These are phyloP conservation scores for Drosophila monieri DNA, from an alignment of 2,888 invertebrate genomes.

Conservation along the genomic window DNA sequence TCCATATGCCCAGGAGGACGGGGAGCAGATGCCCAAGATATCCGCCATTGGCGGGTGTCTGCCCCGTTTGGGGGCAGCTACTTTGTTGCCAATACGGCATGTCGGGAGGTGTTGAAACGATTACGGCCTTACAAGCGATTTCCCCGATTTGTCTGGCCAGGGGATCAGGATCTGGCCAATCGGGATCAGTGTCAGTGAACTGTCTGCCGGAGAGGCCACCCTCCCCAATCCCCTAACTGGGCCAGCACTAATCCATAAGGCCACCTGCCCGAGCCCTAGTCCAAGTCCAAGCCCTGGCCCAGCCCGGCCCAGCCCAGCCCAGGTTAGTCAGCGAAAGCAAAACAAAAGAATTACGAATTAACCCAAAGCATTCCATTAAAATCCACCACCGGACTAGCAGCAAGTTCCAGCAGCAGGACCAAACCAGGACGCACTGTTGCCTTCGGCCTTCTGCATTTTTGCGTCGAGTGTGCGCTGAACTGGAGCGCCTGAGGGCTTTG, in stretches of 20 bases:
- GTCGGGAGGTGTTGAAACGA: slow-evolving; percentile 51
- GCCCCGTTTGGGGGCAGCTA: slow-evolving; percentile 21
- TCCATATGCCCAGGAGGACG: slow-evolving; percentile 62
- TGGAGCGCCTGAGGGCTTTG: slow-evolving; percentile 58
- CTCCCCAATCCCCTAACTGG: slow-evolving; percentile 2
- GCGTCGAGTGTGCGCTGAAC: slow-evolving; percentile 67
- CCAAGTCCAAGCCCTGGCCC: not conserved
- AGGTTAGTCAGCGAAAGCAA: slow-evolving; percentile 54
- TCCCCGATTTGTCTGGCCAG: slow-evolving; percentile 39
- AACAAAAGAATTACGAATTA: slow-evolving; percentile 77
- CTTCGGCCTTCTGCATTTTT: slow-evolving; percentile 22
- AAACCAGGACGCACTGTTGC: slow-evolving; percentile 51
- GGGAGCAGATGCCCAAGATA: slow-evolving; percentile 20
- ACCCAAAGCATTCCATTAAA: slow-evolving; percentile 75
- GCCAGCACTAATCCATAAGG: slow-evolving; percentile 64
- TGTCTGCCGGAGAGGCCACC: slow-evolving; percentile 17
- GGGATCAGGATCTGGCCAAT: slow-evolving; percentile 26
- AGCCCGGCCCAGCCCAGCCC: slow-evolving; percentile 24
- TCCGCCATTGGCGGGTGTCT: slow-evolving; percentile 59
- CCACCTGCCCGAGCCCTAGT: slow-evolving; percentile 54
- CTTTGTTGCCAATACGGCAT: slow-evolving; percentile 48
- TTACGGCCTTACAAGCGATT: slow-evolving; percentile 56
- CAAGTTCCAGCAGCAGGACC: slow-evolving; percentile 34
- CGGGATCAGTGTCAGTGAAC: slow-evolving; percentile 61
- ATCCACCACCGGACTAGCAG: slow-evolving; percentile 62